Percentiles rank a stretch among this genome's conserved stretches.
Evolutionary conservation across 2,113 vertebrate genomes (phyloP).

Genomic region (Pandion haliaetus): DNA sequence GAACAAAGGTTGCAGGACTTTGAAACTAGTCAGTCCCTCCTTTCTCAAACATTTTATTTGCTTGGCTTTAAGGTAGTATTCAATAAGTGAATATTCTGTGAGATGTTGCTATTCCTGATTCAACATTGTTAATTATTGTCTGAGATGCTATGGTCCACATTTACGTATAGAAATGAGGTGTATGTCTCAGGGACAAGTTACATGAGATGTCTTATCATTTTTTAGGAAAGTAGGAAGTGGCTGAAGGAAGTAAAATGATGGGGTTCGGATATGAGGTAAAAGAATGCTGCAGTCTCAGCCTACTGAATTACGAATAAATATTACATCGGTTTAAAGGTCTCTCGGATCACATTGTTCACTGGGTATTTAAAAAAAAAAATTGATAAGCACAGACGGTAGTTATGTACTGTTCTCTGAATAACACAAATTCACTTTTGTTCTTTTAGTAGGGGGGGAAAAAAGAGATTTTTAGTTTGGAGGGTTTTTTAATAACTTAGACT

Average conservation of each 20-base stretch:
- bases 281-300: background rate
- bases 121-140: background rate
- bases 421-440: background rate
- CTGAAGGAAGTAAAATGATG: background rate
- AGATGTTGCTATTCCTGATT: background rate
- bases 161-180: background rate
- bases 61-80: background rate
- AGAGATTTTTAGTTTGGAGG: background rate
- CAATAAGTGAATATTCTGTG: background rate
- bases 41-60: background rate
- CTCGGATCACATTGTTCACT: background rate
- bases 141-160: background rate
- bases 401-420: background rate
- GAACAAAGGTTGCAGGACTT: background rate
- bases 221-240: background rate
- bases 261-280: background rate
- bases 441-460: background rate
- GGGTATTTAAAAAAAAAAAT: background rate
- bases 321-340: background rate
- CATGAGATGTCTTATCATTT: background rate
- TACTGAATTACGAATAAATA: background rate
- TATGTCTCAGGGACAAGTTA: background rate
- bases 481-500: background rate
- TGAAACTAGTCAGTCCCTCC: background rate
- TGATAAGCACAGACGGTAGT: background rate